Evolutionary conservation across 2,797 vertebrate genomes (phyloP).

Genomic region (Falco novaeseelandiae): DNA sequence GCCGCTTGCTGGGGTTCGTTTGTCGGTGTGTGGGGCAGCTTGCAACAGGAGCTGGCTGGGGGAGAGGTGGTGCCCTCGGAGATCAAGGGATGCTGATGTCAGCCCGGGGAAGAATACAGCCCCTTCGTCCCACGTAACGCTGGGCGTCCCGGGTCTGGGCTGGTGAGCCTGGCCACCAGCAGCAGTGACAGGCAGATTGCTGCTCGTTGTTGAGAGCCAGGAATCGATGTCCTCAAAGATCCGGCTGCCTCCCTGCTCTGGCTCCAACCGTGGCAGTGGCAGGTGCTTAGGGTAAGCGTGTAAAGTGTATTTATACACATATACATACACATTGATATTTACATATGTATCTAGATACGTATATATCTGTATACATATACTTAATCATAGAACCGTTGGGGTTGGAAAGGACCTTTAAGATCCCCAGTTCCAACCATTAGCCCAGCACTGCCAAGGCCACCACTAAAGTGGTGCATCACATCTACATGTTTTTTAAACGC

Average conservation of each 20-base stretch:
- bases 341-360: too few relatives aligned
- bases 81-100: not conserved
- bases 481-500: too few relatives aligned
- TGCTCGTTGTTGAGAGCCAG: not conserved
- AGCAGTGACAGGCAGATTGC: not conserved
- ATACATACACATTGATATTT: too few relatives aligned
- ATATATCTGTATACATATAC: too few relatives aligned
- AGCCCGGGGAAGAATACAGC: not conserved
- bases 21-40: not conserved
- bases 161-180: too few relatives aligned
- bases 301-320: not conserved
- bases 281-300: not conserved
- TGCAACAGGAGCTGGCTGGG: not conserved
- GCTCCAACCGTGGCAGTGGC: not conserved
- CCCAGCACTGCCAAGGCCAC: too few relatives aligned
- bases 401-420: too few relatives aligned
- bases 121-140: accelerated
- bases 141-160: not conserved
- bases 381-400: too few relatives aligned
- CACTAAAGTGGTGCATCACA: too few relatives aligned
- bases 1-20: not conserved
- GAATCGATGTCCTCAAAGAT: not conserved
- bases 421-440: too few relatives aligned
- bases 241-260: not conserved
- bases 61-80: not conserved